Evolutionary conservation across 2,113 vertebrate species (phyloP).

Genomic region (Leptodactylus fuscus): DNA sequence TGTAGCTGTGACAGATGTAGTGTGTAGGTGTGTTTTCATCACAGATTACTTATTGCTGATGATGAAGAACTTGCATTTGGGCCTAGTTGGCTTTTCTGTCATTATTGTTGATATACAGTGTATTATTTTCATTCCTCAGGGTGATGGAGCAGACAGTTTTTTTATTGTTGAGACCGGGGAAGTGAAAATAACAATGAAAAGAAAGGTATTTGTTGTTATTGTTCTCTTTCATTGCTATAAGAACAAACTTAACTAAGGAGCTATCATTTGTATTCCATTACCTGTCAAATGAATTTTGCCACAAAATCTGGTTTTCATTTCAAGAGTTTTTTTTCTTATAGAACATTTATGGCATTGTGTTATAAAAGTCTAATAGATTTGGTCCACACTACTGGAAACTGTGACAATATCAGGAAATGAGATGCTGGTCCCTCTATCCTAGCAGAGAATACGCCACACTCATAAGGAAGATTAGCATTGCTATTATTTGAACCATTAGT

Average conservation of each 20-base stretch:
- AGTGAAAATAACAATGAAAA: constrained; percentile 96
- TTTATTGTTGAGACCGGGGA: constrained; percentile 98
- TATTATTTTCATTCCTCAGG: constrained; percentile 73
- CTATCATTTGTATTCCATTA: neutral
- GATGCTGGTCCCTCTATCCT: too few relatives aligned
- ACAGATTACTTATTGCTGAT: neutral
- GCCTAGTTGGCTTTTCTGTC: neutral
- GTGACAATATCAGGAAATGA: too few relatives aligned
- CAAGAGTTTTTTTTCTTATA: too few relatives aligned
- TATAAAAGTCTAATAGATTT: too few relatives aligned
- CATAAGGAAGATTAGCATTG: too few relatives aligned
- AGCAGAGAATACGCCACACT: too few relatives aligned
- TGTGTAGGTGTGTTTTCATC: neutral
- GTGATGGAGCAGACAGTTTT: constrained; percentile 93
- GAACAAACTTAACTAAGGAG: neutral
- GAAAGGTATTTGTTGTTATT: constrained; percentile 79
- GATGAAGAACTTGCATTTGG: neutral
- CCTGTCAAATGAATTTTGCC: too few relatives aligned
- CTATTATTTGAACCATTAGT: too few relatives aligned
- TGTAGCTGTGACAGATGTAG: too few relatives aligned
- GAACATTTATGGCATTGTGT: too few relatives aligned
- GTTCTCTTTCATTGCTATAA: neutral
- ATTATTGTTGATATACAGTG: neutral
- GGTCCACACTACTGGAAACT: too few relatives aligned
- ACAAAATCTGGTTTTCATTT: too few relatives aligned